phyloP scores from a whole-genome alignment of 1,140 invertebrate genomes.

The Cydia amplana region DNA sequence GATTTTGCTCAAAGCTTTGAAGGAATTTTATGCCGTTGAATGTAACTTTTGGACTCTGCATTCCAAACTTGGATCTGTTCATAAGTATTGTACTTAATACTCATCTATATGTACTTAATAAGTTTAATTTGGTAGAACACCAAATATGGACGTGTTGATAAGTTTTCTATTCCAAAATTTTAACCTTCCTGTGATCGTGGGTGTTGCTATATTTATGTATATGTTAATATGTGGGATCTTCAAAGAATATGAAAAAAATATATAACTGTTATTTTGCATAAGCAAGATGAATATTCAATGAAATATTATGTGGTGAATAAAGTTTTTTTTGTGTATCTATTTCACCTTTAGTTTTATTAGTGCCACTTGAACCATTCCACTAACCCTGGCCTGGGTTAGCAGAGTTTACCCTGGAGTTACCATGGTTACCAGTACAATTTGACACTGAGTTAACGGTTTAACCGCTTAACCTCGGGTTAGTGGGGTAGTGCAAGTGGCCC shows the following conservation, averaged over 20 bases:
- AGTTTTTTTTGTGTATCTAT: slow-evolving; percentile 67
- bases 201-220: slow-evolving; percentile 75
- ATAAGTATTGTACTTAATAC: slow-evolving; percentile 57
- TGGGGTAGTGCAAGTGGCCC: too few species aligned
- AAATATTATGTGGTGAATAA: slow-evolving; percentile 79
- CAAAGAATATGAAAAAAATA: slow-evolving; percentile 60
- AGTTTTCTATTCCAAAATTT: slow-evolving; percentile 78
- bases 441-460: too few species aligned
- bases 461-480: too few species aligned
- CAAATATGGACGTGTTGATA: slow-evolving; percentile 64
- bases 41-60: slow-evolving; percentile 34
- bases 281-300: slow-evolving; percentile 74
- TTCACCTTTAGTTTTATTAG: slow-evolving; percentile 50
- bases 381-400: too few species aligned
- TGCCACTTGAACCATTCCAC: too few species aligned
- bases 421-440: too few species aligned
- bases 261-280: slow-evolving; percentile 76
- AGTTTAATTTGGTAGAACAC: slow-evolving; percentile 73
- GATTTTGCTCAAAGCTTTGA: slow-evolving; percentile 65
- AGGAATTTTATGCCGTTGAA: slow-evolving; percentile 44
- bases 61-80: neutral
- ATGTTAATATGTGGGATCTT: slow-evolving; percentile 71
- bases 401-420: too few species aligned
- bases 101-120: slow-evolving; percentile 65
- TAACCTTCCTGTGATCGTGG: slow-evolving; percentile 77